These are phyloP conservation scores for Doryteuthis pealeii DNA, from an alignment of 1,140 invertebrate genomes.

Conservation along the genomic window DNA sequence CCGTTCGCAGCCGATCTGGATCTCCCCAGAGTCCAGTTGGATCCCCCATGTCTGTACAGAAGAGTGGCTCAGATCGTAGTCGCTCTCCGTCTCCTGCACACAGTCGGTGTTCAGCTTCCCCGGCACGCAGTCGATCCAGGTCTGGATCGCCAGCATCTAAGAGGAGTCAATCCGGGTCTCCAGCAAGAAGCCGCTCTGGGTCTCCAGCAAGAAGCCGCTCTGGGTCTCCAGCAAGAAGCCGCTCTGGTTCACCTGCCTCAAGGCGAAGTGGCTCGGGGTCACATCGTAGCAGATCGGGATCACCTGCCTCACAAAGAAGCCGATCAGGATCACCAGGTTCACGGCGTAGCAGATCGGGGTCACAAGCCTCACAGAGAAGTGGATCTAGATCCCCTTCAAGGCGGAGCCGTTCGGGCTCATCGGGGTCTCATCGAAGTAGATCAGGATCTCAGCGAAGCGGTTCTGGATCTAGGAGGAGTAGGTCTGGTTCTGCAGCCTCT, in stretches of 20 bases:
- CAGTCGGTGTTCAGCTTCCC: slow-evolving; percentile 10
- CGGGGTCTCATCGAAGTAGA: neutral
- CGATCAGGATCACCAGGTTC: slow-evolving; percentile 14
- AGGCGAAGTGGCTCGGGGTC: neutral
- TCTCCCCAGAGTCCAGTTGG: slow-evolving; percentile 12
- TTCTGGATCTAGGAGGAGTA: slow-evolving; percentile 14
- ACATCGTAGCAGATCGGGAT: neutral
- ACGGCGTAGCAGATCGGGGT: slow-evolving; percentile 7
- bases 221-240: slow-evolving; percentile 25
- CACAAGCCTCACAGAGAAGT: neutral
- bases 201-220: slow-evolving; percentile 28
- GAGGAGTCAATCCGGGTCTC: neutral
- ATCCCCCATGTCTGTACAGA: slow-evolving; percentile 3
- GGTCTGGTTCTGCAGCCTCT: slow-evolving; percentile 11
- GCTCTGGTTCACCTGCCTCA: slow-evolving; percentile 14
- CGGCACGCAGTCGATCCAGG: neutral
- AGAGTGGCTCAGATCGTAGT: slow-evolving; percentile 18
- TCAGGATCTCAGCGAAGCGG: slow-evolving; percentile 14
- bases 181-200: slow-evolving; percentile 16
- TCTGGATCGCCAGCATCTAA: neutral
- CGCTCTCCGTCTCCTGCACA: slow-evolving; percentile 18
- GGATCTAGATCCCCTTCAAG: slow-evolving; percentile 14
- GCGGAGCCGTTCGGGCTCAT: slow-evolving; percentile 2
- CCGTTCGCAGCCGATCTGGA: slow-evolving; percentile 5
- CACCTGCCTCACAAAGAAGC: neutral